These are phyloP conservation scores for Gnatocerus cornutus DNA, from an alignment of 2,888 invertebrate species.

Conservation along the genomic window DNA sequence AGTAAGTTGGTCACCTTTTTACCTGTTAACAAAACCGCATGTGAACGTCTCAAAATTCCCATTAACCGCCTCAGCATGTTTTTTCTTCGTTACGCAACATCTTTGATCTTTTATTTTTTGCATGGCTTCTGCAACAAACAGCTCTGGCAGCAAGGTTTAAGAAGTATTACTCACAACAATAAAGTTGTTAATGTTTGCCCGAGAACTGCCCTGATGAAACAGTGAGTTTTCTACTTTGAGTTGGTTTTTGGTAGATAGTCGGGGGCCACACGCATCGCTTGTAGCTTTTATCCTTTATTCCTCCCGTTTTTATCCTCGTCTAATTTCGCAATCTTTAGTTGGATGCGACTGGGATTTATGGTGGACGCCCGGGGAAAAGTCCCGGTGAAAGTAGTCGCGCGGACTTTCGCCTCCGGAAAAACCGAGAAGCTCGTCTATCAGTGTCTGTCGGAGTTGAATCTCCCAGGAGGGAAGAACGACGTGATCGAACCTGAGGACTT, in stretches of 20 bases:
- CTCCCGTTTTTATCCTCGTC: not conserved
- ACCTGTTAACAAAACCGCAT: slow-evolving; percentile 48
- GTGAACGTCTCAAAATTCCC: slow-evolving; percentile 29
- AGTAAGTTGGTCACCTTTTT: slow-evolving; percentile 83
- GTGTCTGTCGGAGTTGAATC: slow-evolving; percentile 92
- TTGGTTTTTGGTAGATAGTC: slow-evolving; percentile 9
- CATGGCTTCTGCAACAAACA: slow-evolving; percentile 72
- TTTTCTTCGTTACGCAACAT: slow-evolving; percentile 35
- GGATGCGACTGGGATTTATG: slow-evolving; percentile 97
- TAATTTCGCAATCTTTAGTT: slow-evolving; percentile 78
- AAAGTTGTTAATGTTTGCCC: slow-evolving; percentile 98
- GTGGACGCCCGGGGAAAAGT: slow-evolving; percentile 96
- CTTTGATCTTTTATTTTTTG: slow-evolving; percentile 58
- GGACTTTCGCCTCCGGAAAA: slow-evolving; percentile 99
- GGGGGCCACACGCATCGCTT: not conserved
- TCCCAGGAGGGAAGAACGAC: slow-evolving; percentile 97
- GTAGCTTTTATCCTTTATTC: slow-evolving; percentile 5
- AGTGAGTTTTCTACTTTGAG: slow-evolving; percentile 81
- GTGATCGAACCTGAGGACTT: slow-evolving; percentile 95
- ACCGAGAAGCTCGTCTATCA: slow-evolving; percentile 99
- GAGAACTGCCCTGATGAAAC: slow-evolving; percentile 96
- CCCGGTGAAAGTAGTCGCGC: slow-evolving; percentile 95
- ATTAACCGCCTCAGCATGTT: slow-evolving; percentile 21
- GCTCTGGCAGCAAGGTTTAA: slow-evolving; percentile 94
- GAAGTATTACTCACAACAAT: slow-evolving; percentile 94